These are phyloP conservation scores for Meriones psammophilus DNA, from an alignment of 2,797 vertebrate species.

Conservation along the genomic window DNA sequence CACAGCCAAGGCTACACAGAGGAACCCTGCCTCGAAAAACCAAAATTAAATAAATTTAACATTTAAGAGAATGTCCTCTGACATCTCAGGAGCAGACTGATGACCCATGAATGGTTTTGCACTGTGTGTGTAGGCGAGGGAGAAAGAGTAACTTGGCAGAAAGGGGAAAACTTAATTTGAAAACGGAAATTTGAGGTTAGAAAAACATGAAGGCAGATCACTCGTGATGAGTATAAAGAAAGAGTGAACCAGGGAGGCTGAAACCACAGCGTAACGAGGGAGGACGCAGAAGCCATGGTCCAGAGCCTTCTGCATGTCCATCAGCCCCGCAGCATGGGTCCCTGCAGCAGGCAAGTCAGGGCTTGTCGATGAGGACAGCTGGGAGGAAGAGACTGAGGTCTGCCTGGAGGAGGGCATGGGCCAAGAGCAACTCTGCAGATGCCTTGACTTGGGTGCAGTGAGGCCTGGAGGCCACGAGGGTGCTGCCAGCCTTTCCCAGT, in stretches of 20 bases:
- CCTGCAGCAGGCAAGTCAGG: not conserved
- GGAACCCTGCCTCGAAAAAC: too few species aligned
- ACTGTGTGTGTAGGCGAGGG: constrained; percentile 47
- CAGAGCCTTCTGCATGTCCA: too few species aligned
- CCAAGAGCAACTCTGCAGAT: not conserved
- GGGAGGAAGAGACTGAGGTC: not conserved
- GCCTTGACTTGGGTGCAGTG: not conserved
- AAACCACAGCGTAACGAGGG: not conserved
- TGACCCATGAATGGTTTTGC: not conserved
- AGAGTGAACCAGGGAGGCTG: not conserved
- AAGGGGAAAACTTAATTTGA: constrained; percentile 69
- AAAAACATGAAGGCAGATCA: constrained; percentile 58
- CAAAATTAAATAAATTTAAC: not conserved
- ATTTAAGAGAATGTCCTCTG: constrained; percentile 38
- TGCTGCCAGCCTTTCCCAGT: not conserved
- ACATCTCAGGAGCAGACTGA: not conserved
- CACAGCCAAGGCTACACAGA: too few species aligned
- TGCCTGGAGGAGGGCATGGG: not conserved
- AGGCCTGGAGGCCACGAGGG: not conserved
- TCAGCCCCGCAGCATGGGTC: too few species aligned
- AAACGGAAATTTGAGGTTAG: constrained; percentile 79
- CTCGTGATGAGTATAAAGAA: constrained; percentile 57
- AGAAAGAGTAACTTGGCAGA: constrained; percentile 63
- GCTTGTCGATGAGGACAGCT: not conserved
- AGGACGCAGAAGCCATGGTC: not conserved